These are phyloP conservation scores for Phengaris arion DNA, from an alignment of 2,888 invertebrate species.

Conservation along the genomic window DNA sequence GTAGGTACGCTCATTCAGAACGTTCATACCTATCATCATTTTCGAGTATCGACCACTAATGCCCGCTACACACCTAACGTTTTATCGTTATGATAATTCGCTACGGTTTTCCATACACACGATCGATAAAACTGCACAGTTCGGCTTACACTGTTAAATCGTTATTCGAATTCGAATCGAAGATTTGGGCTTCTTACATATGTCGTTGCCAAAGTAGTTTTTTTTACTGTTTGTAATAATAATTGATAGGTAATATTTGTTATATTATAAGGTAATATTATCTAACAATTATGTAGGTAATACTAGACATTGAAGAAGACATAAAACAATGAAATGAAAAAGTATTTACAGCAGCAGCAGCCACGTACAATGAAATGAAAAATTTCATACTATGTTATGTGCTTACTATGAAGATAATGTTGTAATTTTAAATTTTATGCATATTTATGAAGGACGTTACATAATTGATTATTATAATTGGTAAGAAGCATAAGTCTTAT, in stretches of 20 bases:
- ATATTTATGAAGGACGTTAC: conserved; percentile 1
- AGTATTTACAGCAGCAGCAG: not conserved
- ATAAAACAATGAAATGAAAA: not conserved
- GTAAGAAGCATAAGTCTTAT: not conserved
- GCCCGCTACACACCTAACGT: no score
- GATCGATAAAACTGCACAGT: no score
- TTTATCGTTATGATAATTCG: no score
- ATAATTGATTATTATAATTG: not conserved
- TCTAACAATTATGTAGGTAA: no score
- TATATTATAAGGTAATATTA: no score
- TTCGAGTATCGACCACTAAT: not conserved
- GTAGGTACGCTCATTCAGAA: not conserved
- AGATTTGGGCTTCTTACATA: no score
- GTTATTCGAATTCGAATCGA: no score
- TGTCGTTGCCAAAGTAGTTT: no score
- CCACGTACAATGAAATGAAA: not conserved
- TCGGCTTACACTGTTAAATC: no score
- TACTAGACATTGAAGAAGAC: not conserved
- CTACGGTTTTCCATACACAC: no score
- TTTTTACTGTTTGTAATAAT: no score
- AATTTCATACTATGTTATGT: not conserved
- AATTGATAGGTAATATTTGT: no score
- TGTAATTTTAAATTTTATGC: not conserved
- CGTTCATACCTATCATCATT: not conserved
- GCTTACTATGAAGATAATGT: not conserved